Base-by-base conservation (phyloP, 2,888 invertebrate species). In the Ectropis crepuscularia region DNA sequence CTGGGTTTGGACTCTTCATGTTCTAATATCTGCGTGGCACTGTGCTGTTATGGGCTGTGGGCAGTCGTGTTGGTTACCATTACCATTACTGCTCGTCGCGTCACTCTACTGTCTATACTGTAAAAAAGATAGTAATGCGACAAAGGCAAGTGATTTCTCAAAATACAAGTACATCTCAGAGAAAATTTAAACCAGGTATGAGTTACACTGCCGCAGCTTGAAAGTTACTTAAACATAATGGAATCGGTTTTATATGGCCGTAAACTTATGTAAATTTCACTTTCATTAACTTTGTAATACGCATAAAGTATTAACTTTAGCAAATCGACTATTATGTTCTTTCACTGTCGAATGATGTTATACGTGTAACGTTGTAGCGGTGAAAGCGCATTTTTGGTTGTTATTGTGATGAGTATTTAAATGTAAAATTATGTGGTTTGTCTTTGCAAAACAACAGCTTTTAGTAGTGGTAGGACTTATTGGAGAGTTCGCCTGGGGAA, bases 301-400 rank as follows among this genome's bases (percentile, higher is more conserved):
- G 12, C 47, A 38, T 53, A 53, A 54, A 63, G 53, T 54, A 41
- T 36, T 59, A 54, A 63, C 63, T 54, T 63, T 41, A 49, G 53
- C 45, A 55, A 59, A 63, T 59, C 47, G 54, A 59, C 50, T 42
- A 41, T 63, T 59, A 63, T 58, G 46, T 41, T 59, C 41, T 54
- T 53, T 59, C 45, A 37, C 53, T 63, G 46, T 59, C 54, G 54
- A 59, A 59, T 12, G 46, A 50, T 51, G 39, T 63, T 63, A 37
- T 63, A 50, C 41, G 37, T 59, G 46, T 51, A 63, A 54, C 47
- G 46, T 42, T 9, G 46, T 53, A n/a, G 47, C 51, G 51, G 64
- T 57, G 64, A 64, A 64, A 64, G 41, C 41, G 42, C 37, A 6
- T 10, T 54, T 63, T 53, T 46, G 47, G 28, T 12, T 64, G 60